Conservation (phyloP, 2,888 invertebrate species). For the Hirtodrosophila confusa region DNA sequence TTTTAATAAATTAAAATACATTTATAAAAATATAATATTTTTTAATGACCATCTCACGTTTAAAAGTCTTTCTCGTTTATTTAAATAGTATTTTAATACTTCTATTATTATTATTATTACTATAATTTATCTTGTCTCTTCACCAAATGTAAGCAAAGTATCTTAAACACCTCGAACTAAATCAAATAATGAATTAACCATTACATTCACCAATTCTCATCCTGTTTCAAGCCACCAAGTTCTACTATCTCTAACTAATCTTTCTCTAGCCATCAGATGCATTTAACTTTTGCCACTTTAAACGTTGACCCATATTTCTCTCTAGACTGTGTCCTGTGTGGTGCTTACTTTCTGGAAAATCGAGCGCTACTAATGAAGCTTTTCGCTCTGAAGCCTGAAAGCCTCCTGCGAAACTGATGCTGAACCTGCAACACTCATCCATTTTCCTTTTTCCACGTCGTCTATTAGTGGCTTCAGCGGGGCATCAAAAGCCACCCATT, state of each 20-base stretch:
- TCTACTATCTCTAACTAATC: not conserved
- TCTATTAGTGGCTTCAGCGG: conserved; percentile 45
- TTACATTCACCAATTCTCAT: too few relatives aligned
- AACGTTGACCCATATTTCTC: conserved; percentile 26
- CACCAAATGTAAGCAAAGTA: too few relatives aligned
- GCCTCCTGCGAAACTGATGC: conserved; percentile 13
- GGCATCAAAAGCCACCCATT: conserved; percentile 19
- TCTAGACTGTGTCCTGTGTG: not conserved
- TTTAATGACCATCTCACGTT: too few relatives aligned
- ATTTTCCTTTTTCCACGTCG: conserved; percentile 19
- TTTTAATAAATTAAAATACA: too few relatives aligned
- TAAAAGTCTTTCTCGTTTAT: too few relatives aligned
- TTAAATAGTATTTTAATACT: too few relatives aligned
- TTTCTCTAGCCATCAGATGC: not conserved
- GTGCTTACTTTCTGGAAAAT: conserved; percentile 22
- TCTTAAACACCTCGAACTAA: too few relatives aligned
- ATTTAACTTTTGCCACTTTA: conserved; percentile 1
- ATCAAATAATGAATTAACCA: too few relatives aligned
- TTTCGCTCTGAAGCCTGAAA: conserved; percentile 19
- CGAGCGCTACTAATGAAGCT: conserved; percentile 38
- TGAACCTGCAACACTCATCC: not conserved
- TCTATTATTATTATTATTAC: too few relatives aligned
- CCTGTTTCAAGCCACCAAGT: too few relatives aligned
- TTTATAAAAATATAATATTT: too few relatives aligned
- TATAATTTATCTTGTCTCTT: too few relatives aligned